Evolutionary conservation across 2,113 vertebrate genomes (phyloP), one percentile per base, ranked within the genome.

Genomic region (Nibea coibor): DNA sequence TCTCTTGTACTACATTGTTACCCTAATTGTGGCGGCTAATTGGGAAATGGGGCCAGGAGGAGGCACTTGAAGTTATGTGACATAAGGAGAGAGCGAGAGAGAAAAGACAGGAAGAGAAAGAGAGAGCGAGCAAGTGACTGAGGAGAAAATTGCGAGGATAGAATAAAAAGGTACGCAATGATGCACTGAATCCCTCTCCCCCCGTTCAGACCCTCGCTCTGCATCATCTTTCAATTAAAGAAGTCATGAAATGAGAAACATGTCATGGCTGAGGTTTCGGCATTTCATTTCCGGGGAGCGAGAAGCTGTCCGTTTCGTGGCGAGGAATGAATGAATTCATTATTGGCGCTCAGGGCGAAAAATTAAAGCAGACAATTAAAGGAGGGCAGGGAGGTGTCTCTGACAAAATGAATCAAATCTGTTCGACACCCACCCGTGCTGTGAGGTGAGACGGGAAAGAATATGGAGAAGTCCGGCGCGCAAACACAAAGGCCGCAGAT

Each of bases 1-100:
- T 92, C 94, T 94, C 93, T 87, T 94, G 94, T 91, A 92, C 94
- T 94, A 95, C 92, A 95, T 95, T 87, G 89, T 91, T 91, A 93
- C 85, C 91, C 94, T 95, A 94, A 93, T 94, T 94, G 92, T 89
- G 87, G 80, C 73, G 70, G 90, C 90, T 95, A 95, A 95, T 95
- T 95, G 93, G 89, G 90, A 94, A 93, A 93, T 61, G 86, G 92
- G 91, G 90, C 92, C 91, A 87, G 73, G 88, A 87, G 73, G 88
- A 91, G 90, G 86, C 83, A 84, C 77, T 78, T 89, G 65, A 81
- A 89, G 87, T 85, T 87, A 78, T 45, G 75, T 62, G 67, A 88
- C 82, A 72, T 31, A 53, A 19, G 71, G 75, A 19, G 76, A 50
- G 62, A 61, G 51, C 51, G 48, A 62, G 50, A 54, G 67, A 56